These are phyloP conservation scores for Paracentrotus lividus DNA, from an alignment of 53 echinoderm and acorn worm genomes.

Conservation along the genomic window DNA sequence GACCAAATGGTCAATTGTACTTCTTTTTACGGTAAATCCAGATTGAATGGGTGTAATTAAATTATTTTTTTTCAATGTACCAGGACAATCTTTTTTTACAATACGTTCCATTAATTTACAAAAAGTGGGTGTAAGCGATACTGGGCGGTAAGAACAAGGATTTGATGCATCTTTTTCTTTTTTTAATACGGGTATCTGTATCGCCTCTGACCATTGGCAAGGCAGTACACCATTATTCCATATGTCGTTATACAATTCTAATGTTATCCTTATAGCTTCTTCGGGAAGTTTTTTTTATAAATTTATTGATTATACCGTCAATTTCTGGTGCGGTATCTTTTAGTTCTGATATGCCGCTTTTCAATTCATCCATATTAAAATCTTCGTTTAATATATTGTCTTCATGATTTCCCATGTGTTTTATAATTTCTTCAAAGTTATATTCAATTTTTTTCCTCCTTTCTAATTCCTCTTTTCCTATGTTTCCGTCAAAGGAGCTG, in stretches of 20 bases:
- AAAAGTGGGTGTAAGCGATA: background rate
- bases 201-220: background rate
- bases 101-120: background rate
- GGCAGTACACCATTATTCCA: background rate
- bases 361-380: background rate
- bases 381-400: background rate
- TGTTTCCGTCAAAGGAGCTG: too few species aligned
- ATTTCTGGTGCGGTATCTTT: background rate
- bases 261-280: background rate
- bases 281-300: background rate
- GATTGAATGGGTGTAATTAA: too few species aligned
- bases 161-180: background rate
- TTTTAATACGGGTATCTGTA: background rate
- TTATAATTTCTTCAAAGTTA: too few species aligned
- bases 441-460: too few species aligned
- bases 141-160: background rate
- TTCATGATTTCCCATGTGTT: too few species aligned
- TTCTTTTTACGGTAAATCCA: background rate
- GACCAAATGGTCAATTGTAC: background rate
- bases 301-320: background rate
- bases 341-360: background rate
- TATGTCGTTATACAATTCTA: background rate
- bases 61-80: too few species aligned
- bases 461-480: too few species aligned
- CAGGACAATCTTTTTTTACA: background rate